Percentiles rank a stretch among this genome's conserved stretches.
phyloP scores from a whole-genome alignment of 2,113 vertebrate genomes.

The Crotalus helleri region DNA sequence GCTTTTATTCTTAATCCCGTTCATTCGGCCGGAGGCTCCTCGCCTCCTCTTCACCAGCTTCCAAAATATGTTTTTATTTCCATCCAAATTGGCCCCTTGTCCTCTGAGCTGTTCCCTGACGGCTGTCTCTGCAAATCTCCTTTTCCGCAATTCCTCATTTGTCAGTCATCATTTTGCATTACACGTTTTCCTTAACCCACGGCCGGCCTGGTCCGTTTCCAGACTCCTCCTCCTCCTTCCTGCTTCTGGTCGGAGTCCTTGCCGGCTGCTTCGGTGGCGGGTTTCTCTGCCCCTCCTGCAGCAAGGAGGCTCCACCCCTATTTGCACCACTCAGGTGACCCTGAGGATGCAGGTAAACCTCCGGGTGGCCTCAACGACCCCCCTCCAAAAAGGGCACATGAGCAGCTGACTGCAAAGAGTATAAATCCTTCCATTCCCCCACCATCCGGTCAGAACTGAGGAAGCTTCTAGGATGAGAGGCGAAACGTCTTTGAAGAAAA shows the following conservation, averaged over 20 bases:
- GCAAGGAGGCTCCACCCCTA: too few relatives aligned
- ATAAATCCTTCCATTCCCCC: too few relatives aligned
- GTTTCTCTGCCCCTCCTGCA: not conserved
- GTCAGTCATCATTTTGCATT: not conserved
- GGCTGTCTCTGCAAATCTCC: not conserved
- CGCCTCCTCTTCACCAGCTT: not conserved
- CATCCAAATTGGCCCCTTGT: not conserved
- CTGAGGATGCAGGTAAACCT: too few relatives aligned
- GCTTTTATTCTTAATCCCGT: not conserved
- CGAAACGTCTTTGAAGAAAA: too few relatives aligned
- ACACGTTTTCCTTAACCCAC: not conserved
- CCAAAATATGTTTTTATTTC: not conserved
- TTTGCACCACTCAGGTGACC: too few relatives aligned
- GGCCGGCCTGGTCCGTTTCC: not conserved
- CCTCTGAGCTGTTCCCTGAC: not conserved
- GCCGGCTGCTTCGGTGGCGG: not conserved
- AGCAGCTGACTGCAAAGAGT: too few relatives aligned
- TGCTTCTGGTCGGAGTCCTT: accelerated
- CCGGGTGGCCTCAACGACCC: too few relatives aligned
- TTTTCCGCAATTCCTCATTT: not conserved
- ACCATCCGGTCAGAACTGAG: too few relatives aligned
- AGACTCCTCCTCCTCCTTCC: not conserved
- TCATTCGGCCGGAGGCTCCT: not conserved
- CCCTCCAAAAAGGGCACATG: too few relatives aligned
- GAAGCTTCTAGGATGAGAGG: too few relatives aligned